Percentiles rank a stretch among this genome's conserved stretches.
Evolutionary conservation across 2,888 invertebrate species (phyloP).

Genomic region (Erpobdella octoculata): DNA sequence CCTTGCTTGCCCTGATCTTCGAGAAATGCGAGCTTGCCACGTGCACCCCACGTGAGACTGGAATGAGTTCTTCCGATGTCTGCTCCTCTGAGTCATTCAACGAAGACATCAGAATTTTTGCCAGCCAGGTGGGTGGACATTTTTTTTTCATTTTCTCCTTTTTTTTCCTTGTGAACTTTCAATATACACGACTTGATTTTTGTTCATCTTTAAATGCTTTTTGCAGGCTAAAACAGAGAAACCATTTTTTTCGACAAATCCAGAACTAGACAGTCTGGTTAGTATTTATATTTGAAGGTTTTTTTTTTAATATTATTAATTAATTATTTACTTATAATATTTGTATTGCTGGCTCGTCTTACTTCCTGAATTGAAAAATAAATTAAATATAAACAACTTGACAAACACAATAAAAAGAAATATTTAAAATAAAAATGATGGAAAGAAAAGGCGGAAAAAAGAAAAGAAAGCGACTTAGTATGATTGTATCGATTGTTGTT

Average conservation of each 20-base stretch:
- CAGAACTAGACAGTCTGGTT: conserved; percentile 99
- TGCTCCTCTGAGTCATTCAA: conserved; percentile 99
- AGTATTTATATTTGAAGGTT: conserved; percentile 56
- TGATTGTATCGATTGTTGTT: not conserved
- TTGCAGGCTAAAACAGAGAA: conserved; percentile 18
- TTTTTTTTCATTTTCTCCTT: not conserved
- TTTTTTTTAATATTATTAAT: no score
- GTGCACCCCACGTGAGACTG: conserved; percentile 91
- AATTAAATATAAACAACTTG: no score
- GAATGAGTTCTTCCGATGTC: conserved; percentile 62
- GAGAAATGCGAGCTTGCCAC: conserved; percentile 99
- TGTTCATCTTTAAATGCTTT: not conserved
- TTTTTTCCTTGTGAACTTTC: not conserved
- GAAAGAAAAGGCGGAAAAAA: not conserved
- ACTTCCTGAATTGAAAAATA: no score
- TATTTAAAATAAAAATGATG: no score
- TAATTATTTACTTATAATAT: no score
- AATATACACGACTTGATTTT: no score
- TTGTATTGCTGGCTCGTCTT: no score
- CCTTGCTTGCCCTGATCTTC: conserved; percentile 94
- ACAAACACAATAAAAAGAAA: no score
- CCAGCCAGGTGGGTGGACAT: conserved; percentile 75
- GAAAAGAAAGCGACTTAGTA: no score
- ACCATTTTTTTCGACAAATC: conserved; percentile 91
- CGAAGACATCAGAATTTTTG: conserved; percentile 98